Base-by-base conservation (phyloP, 2,113 vertebrate genomes). In the Ptyas mucosa region DNA sequence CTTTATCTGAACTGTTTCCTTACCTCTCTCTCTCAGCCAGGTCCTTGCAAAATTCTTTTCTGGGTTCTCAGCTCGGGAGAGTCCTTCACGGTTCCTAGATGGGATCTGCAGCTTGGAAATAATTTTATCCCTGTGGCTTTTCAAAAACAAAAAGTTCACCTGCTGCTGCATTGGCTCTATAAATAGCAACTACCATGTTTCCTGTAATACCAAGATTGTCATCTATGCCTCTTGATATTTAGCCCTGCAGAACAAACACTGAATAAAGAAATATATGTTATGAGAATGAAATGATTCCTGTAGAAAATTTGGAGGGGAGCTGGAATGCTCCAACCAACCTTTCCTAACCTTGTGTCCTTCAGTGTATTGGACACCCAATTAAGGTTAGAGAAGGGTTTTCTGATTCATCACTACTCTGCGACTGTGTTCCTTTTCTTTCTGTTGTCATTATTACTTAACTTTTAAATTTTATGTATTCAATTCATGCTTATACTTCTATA, bases 231-330 rank as follows among this genome's bases (percentile, higher is more conserved):
- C 23, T 92, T 10, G 55, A 75, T 15, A 88, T 10, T 29, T 39
- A 85, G 54, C 49, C 61, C 89, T 54, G 53, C 43, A 29, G 5
- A 52, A 61, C 26, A 46, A 58, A 55, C 58, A 26, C 34, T 21
- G 20, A 85, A 89, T 85, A 90, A n/a, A 89, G 0, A 6, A 88
- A 46, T 89, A 91, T 51, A 94, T 64, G 57, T 5, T 89, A 90
- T 92, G 89, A 92, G 85, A 95, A 94, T 91, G 89, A 95, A 96
- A 85, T 5, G 54, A 94, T 57, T 43, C 85, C 39, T 58, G 29
- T 15, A 4, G 64, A 53, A 20, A 81, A 24, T 26, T 12, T 46
- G 39, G 15, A 18, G 15, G n/a, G 64, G 69, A 15, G n/a, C 14
- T 18, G n/a, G 93, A 43, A n/a, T 90, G 1, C 46, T 93, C 51